These are phyloP conservation scores for Rhogogaster chlorosoma DNA, from an alignment of 2,888 invertebrate species.

Conservation along the genomic window DNA sequence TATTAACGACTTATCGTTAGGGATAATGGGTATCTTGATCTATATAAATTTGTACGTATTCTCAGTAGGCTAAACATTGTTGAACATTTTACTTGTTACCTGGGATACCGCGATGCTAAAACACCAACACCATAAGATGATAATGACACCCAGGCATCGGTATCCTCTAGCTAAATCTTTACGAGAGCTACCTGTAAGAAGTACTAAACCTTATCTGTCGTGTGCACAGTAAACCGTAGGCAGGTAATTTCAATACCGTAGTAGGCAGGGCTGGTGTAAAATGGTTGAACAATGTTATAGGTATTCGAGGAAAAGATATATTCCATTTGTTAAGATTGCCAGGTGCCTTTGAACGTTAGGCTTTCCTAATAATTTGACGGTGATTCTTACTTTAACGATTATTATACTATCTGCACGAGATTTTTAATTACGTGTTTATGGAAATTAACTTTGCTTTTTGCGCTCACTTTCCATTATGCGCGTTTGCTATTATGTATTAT, in stretches of 20 bases:
- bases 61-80: neutral
- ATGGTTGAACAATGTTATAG: slow-evolving; percentile 39
- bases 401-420: neutral
- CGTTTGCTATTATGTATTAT: neutral
- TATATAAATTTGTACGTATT: neutral
- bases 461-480: neutral
- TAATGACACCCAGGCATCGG: slow-evolving; percentile 10
- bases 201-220: slow-evolving; percentile 50
- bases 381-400: neutral
- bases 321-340: slow-evolving; percentile 32
- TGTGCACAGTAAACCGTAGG: slow-evolving; percentile 30
- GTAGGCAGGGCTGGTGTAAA: slow-evolving; percentile 45
- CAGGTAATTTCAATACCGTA: slow-evolving; percentile 42
- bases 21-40: too few species aligned
- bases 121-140: slow-evolving; percentile 36
- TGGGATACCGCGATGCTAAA: slow-evolving; percentile 22
- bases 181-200: slow-evolving; percentile 50
- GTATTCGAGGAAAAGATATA: slow-evolving; percentile 34
- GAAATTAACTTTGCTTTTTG: neutral
- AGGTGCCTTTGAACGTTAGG: slow-evolving; percentile 3
- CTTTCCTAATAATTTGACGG: slow-evolving; percentile 11
- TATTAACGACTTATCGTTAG: too few species aligned
- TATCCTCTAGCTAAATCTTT: slow-evolving; percentile 50
- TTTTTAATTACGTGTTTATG: slow-evolving; percentile 21
- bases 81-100: slow-evolving; percentile 26